A percentile compares a stretch with the other conserved stretches of the same genome.
phyloP scores from a whole-genome alignment of 2,888 invertebrate genomes.

The Drosophila maculinotata region DNA sequence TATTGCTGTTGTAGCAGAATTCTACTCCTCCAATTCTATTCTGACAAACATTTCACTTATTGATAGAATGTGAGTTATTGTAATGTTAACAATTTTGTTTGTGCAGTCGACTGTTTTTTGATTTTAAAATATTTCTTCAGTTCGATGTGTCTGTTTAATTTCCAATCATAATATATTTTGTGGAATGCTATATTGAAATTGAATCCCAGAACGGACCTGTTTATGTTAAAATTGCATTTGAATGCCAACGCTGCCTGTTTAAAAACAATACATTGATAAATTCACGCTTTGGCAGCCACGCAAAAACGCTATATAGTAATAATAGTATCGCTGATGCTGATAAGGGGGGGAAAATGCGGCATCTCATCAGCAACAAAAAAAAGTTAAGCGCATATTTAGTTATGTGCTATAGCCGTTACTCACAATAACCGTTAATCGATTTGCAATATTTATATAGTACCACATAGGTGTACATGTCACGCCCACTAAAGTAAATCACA shows the following conservation, averaged over 20 bases:
- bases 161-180: too few relatives aligned
- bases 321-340: conserved; percentile 7
- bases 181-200: neutral
- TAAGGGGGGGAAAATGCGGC: neutral
- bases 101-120: too few relatives aligned
- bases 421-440: conserved; percentile 62
- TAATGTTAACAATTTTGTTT: too few relatives aligned
- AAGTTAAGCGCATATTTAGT: conserved; percentile 35
- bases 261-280: neutral
- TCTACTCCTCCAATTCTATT: too few relatives aligned
- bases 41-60: too few relatives aligned
- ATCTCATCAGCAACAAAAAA: conserved; percentile 4
- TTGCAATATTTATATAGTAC: conserved; percentile 69
- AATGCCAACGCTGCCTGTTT: conserved; percentile 40
- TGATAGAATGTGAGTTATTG: too few relatives aligned
- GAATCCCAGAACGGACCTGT: conserved; percentile 10
- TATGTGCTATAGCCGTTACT: conserved; percentile 55
- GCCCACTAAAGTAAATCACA: conserved; percentile 58
- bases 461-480: conserved; percentile 48
- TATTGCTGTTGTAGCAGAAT: too few relatives aligned
- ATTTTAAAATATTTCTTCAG: too few relatives aligned
- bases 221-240: conserved; percentile 26
- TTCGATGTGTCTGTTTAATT: too few relatives aligned
- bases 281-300: conserved; percentile 28
- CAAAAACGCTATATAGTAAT: conserved; percentile 28